Conservation (phyloP, 1,140 invertebrate genomes). For the Armadillidium nasatum region DNA sequence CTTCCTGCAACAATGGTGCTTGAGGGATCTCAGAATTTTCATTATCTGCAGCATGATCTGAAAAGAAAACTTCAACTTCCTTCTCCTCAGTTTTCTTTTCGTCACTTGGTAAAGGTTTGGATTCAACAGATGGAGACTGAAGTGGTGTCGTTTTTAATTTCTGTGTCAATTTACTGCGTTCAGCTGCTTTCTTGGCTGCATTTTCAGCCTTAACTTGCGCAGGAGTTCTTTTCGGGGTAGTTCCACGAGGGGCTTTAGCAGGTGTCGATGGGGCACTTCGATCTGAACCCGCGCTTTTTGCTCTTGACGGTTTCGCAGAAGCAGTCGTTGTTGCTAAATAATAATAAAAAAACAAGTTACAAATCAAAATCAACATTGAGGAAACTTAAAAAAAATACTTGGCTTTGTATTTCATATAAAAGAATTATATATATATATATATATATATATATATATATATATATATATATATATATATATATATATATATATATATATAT, state of each 20-base stretch:
- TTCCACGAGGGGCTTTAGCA: conserved; percentile 34
- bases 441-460: too few relatives aligned
- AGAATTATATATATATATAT: too few relatives aligned
- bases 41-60: too few relatives aligned
- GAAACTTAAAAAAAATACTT: neutral
- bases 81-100: conserved; percentile 25
- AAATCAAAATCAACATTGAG: neutral
- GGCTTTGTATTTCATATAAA: too few relatives aligned
- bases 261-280: conserved; percentile 37
- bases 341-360: conserved; percentile 21
- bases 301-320: conserved; percentile 42
- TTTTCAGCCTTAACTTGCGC: conserved; percentile 42
- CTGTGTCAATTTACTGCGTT: conserved; percentile 34
- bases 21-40: too few relatives aligned
- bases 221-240: conserved; percentile 42
- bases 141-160: conserved; percentile 52
- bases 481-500: too few relatives aligned
- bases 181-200: conserved; percentile 40
- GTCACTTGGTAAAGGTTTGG: conserved; percentile 45
- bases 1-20: too few relatives aligned
- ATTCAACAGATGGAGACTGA: conserved; percentile 56
- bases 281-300: conserved; percentile 44
- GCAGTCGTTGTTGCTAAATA: conserved; percentile 34
- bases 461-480: too few relatives aligned
- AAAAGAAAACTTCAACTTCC: too few relatives aligned